phyloP scores from a whole-genome alignment of 1,140 invertebrate genomes.

The Ctenoplectra terminalis region DNA sequence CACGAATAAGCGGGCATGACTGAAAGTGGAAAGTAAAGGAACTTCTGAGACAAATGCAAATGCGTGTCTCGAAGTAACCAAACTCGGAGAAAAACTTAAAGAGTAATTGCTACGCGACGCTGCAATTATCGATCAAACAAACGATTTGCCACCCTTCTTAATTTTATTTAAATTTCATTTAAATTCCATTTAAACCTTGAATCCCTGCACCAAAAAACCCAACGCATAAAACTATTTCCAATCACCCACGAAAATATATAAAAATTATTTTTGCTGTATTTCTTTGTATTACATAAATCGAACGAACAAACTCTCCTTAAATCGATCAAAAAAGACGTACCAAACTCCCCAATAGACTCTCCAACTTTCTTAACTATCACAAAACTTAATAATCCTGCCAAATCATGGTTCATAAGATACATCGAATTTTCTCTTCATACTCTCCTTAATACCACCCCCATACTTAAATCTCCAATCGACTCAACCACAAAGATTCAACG shows the following conservation, averaged over 20 bases:
- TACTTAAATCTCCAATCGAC: neutral
- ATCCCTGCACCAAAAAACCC: too few relatives aligned
- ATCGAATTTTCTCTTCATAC: too few relatives aligned
- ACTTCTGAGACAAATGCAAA: slow-evolving; percentile 37
- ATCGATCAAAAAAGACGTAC: too few relatives aligned
- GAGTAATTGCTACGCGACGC: neutral
- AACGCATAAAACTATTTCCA: too few relatives aligned
- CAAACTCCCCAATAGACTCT: too few relatives aligned
- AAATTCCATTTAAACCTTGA: too few relatives aligned
- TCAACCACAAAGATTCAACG: neutral
- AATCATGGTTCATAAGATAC: neutral
- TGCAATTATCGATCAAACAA: neutral
- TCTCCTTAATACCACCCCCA: neutral
- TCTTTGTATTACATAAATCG: too few relatives aligned
- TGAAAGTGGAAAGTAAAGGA: slow-evolving; percentile 32
- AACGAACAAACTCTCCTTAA: too few relatives aligned
- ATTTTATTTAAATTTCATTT: neutral
- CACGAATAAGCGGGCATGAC: neutral
- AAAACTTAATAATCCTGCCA: neutral
- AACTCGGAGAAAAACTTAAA: slow-evolving; percentile 23
- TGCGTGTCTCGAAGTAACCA: neutral
- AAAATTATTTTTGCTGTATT: too few relatives aligned
- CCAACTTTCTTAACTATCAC: too few relatives aligned
- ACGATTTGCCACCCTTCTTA: neutral
- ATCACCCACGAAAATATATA: too few relatives aligned